Evolutionary conservation across 1,140 invertebrate genomes (phyloP), one percentile per base, ranked within the genome.

Genomic region (Procambarus virginalis): DNA sequence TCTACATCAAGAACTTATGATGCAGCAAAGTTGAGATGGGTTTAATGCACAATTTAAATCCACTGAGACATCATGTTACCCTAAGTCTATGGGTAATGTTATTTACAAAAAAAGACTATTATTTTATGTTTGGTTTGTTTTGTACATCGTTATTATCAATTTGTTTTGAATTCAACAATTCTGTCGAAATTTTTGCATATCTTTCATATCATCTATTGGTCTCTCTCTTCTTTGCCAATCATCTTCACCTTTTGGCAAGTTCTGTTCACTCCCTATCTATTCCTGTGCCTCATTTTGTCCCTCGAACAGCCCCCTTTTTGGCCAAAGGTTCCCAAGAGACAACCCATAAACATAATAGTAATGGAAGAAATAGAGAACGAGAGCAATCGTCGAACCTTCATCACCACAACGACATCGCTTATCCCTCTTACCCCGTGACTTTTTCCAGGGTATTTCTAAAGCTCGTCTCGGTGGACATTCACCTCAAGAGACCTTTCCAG

Each of bases 1-100:
- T 81, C 79, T 81, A 10, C 79, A 60, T 81, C 55, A 58, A 22
- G 60, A 81, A 60, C 79, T 81, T 60, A 51, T 81, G 51, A 55
- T 34, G 79, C 10, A 81, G 55, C 48, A 79, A 81, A 60, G 79
- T 81, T 58, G 55, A 22, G 78, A 22, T 14, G 79, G 79, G 79
- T 34, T 4, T 34, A 34, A 34, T 34, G 34, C 34, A 34, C 34
- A 34, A 34, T 34, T 34, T 34, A 34, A 34, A 34, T 34, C 34
- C 34, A 34, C 34, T 34, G 34, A 34, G 34, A 34, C 34, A 34
- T 34, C 34, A 1, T 34, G 34, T 34, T 34, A 34, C 34, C 34
- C 34, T 34, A 34, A 34, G 34, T 34, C 34, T 34, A 34, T 34
- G 34, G 34, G 34, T 34, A 34, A 34, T 34, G 34, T 34, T 34